phyloP scores from a whole-genome alignment of 1,140 invertebrate species.

The Camponotus floridanus region DNA sequence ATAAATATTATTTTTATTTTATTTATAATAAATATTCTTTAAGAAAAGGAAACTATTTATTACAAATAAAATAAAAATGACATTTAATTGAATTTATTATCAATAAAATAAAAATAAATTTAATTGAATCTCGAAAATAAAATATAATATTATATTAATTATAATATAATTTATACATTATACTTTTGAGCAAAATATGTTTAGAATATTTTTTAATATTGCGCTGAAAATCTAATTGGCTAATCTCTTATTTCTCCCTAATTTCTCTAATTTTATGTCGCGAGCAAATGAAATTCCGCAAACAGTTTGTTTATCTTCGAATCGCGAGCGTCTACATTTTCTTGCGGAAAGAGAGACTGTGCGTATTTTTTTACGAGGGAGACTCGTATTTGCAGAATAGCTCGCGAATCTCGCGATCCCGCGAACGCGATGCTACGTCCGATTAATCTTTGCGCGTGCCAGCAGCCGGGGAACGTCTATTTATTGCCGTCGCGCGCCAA shows the following conservation, averaged over 20 bases:
- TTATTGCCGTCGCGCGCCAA: constrained; percentile 57
- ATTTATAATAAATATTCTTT: too few relatives aligned
- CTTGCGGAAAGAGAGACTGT: background rate
- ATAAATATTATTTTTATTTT: too few relatives aligned
- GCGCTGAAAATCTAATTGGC: too few relatives aligned
- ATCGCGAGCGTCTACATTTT: background rate
- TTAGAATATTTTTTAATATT: too few relatives aligned
- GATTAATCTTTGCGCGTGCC: constrained; percentile 39
- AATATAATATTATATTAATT: too few relatives aligned
- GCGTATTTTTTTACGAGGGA: background rate
- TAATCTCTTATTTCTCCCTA: constrained; percentile 25
- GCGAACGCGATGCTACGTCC: background rate
- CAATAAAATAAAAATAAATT: too few relatives aligned
- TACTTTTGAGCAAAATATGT: too few relatives aligned
- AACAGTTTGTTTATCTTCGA: background rate
- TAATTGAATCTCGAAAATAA: too few relatives aligned
- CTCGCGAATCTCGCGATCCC: background rate
- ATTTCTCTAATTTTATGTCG: constrained; percentile 24
- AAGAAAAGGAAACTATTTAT: too few relatives aligned
- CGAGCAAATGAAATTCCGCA: background rate
- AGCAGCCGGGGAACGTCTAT: constrained; percentile 43
- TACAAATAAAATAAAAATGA: too few relatives aligned
- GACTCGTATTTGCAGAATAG: background rate
- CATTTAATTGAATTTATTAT: too few relatives aligned
- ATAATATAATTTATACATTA: too few relatives aligned